These are phyloP conservation scores for Phengaris arion DNA, from an alignment of 2,888 invertebrate genomes.

Conservation along the genomic window DNA sequence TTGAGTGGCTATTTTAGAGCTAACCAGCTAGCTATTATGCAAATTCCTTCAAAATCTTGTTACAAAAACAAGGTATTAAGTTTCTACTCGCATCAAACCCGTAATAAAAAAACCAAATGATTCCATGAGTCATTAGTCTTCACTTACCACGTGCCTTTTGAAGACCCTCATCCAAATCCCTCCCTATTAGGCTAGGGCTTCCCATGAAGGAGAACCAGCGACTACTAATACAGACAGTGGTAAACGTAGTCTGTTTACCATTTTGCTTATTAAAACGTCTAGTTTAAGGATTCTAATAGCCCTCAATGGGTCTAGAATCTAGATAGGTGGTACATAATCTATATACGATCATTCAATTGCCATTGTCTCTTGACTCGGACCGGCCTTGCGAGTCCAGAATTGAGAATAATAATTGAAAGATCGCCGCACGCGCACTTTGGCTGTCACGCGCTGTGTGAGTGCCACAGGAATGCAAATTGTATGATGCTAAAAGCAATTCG, in stretches of 20 bases:
- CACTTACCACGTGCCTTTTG: too few relatives aligned
- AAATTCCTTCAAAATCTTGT: background rate
- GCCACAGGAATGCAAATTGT: slow-evolving; percentile 27
- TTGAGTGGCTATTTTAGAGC: background rate
- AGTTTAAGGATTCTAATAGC: background rate
- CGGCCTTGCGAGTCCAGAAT: slow-evolving; percentile 65
- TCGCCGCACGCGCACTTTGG: slow-evolving; percentile 38
- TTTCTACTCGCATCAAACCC: background rate
- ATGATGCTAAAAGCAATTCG: background rate
- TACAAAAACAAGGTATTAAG: background rate
- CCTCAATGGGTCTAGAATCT: background rate
- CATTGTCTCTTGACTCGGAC: slow-evolving; percentile 49
- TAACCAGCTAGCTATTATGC: background rate
- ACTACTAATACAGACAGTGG: too few relatives aligned
- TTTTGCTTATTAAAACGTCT: too few relatives aligned
- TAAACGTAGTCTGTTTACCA: too few relatives aligned
- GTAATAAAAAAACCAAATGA: background rate
- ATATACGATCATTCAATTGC: slow-evolving; percentile 37
- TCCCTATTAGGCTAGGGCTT: too few relatives aligned
- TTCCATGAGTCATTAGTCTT: too few relatives aligned
- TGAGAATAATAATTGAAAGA: slow-evolving; percentile 70
- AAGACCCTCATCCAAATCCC: too few relatives aligned
- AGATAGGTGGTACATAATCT: slow-evolving; percentile 11
- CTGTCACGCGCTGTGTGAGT: slow-evolving; percentile 30
- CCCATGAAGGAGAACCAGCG: too few relatives aligned